phyloP scores from a whole-genome alignment of 2,888 invertebrate genomes.

The Dolichopus griseipennis region DNA sequence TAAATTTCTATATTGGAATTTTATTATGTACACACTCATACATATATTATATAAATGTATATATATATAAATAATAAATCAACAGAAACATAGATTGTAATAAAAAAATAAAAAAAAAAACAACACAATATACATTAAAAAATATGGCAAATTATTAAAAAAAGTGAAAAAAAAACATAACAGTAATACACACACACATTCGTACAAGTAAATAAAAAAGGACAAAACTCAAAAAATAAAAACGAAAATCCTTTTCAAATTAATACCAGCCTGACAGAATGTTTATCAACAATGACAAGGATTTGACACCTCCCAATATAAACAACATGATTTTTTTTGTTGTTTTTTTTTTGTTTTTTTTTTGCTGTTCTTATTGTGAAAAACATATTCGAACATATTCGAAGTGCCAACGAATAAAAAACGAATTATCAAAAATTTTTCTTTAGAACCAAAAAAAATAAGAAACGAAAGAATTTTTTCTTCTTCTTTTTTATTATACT shows the following conservation, averaged over 20 bases:
- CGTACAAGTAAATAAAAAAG: not conserved
- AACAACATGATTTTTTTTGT: not conserved
- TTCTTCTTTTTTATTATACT: no score
- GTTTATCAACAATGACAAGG: constrained; percentile 6
- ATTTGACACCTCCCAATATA: not conserved
- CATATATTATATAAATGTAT: no score
- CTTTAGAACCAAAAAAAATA: no score
- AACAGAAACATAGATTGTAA: not conserved
- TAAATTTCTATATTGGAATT: no score
- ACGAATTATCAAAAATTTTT: not conserved
- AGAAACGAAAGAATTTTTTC: not conserved
- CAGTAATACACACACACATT: no score
- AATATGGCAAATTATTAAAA: not conserved
- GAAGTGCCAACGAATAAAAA: not conserved
- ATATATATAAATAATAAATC: not conserved
- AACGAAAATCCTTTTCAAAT: not conserved
- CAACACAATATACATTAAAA: not conserved
- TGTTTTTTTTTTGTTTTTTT: not conserved
- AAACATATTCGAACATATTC: no score
- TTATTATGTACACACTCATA: no score
- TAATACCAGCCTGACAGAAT: constrained; percentile 1
- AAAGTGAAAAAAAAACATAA: no score
- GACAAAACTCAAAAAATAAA: not conserved
- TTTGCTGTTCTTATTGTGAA: not conserved
- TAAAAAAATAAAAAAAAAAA: not conserved